Conservation (phyloP, 1,140 invertebrate genomes). For the Maniola jurtina region DNA sequence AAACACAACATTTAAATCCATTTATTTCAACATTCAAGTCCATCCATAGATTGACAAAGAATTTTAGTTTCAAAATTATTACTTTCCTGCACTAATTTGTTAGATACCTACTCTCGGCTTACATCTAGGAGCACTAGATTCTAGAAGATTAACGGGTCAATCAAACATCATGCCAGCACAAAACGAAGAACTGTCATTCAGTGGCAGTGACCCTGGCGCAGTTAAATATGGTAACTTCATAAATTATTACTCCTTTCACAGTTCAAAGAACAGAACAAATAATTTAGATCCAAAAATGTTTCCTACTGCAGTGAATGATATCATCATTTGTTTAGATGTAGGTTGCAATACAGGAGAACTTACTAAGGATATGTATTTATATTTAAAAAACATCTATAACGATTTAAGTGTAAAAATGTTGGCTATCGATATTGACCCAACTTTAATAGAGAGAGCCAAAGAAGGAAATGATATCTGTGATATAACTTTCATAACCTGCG, state of each 20-base stretch:
- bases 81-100: no score
- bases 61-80: no score
- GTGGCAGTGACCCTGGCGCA: conserved; percentile 84
- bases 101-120: no score
- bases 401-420: conserved; percentile 78
- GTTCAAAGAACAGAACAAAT: conserved; percentile 82
- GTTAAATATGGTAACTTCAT: conserved; percentile 90
- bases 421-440: conserved; percentile 87
- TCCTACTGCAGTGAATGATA: conserved; percentile 49
- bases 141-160: no score
- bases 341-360: conserved; percentile 90
- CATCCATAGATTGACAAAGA: no score
- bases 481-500: conserved; percentile 80
- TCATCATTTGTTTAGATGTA: conserved; percentile 84
- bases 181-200: conserved; percentile 42
- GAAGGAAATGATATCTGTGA: conserved; percentile 68
- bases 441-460: conserved; percentile 83
- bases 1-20: no score
- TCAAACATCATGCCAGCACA: conserved; percentile 30
- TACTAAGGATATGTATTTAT: conserved; percentile 80
- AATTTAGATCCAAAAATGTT: conserved; percentile 82
- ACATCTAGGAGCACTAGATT: no score
- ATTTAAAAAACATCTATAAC: conserved; percentile 71
- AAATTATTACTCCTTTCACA: conserved; percentile 91
- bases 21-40: no score